Conservation (phyloP, 2,797 vertebrate genomes). For the Danio tinwini region DNA sequence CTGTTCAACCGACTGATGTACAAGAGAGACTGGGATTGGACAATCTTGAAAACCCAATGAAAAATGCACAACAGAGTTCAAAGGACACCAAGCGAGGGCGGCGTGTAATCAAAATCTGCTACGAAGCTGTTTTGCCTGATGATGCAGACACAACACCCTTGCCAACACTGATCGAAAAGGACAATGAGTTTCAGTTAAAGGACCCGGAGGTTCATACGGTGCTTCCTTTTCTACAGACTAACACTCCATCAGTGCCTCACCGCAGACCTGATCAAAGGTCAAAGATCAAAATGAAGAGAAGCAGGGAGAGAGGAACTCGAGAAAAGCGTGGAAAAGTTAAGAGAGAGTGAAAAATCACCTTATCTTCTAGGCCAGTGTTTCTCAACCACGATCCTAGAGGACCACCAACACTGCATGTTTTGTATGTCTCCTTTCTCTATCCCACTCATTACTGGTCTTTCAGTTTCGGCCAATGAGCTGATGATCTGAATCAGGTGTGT, state of each 20-base stretch:
- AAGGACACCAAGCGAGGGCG: conserved; percentile 51
- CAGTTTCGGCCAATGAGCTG: too few relatives aligned
- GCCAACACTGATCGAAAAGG: neutral
- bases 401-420: too few relatives aligned
- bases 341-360: conserved; percentile 21
- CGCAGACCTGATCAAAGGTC: conserved; percentile 24
- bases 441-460: too few relatives aligned
- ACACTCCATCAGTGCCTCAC: conserved; percentile 25
- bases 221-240: conserved; percentile 41
- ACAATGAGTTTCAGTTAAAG: conserved; percentile 14
- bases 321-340: conserved; percentile 67
- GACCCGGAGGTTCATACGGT: conserved; percentile 35
- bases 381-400: too few relatives aligned
- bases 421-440: too few relatives aligned
- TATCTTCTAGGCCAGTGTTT: too few relatives aligned
- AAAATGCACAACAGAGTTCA: conserved; percentile 49
- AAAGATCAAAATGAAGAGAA: conserved; percentile 51
- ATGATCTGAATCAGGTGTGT: too few relatives aligned
- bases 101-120: conserved; percentile 49
- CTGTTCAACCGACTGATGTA: neutral
- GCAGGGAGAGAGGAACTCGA: conserved; percentile 63
- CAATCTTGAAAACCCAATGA: conserved; percentile 38
- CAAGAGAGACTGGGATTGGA: conserved; percentile 46
- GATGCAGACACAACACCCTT: conserved; percentile 17
- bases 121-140: conserved; percentile 53